These are phyloP conservation scores for Drosophila melanosoma DNA, from an alignment of 2,888 invertebrate genomes.

Conservation along the genomic window DNA sequence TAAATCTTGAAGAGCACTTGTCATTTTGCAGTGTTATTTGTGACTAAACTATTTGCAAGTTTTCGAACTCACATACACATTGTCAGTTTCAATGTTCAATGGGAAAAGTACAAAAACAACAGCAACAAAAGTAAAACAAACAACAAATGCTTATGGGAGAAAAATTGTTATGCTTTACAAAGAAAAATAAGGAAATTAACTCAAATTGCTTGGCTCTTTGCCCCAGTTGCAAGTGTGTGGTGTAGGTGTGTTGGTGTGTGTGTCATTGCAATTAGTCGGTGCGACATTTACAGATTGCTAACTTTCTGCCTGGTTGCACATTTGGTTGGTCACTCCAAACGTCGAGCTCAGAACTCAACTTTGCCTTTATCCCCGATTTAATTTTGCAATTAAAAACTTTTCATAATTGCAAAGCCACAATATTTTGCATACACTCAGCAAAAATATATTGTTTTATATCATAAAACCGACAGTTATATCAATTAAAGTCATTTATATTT, in stretches of 20 bases:
- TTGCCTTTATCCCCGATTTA: slow-evolving; percentile 57
- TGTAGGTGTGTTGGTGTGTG: neutral
- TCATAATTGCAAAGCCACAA: slow-evolving; percentile 65
- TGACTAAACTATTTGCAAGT: slow-evolving; percentile 62
- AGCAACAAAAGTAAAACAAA: slow-evolving; percentile 47
- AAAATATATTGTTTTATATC: neutral
- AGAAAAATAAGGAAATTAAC: slow-evolving; percentile 25
- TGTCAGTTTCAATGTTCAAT: slow-evolving; percentile 68
- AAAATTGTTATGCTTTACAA: slow-evolving; percentile 50
- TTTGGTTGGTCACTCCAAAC: slow-evolving; percentile 22
- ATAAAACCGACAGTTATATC: too few species aligned
- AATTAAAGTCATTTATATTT: too few species aligned
- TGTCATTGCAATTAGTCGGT: slow-evolving; percentile 63
- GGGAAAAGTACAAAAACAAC: slow-evolving; percentile 33
- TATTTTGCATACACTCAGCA: slow-evolving; percentile 18
- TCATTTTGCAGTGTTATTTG: slow-evolving; percentile 45
- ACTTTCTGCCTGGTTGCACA: slow-evolving; percentile 57
- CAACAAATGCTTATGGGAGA: slow-evolving; percentile 53
- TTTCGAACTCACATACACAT: slow-evolving; percentile 71
- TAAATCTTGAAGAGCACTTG: slow-evolving; percentile 1
- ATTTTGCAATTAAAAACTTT: slow-evolving; percentile 80
- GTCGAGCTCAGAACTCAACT: slow-evolving; percentile 23
- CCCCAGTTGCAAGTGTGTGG: neutral
- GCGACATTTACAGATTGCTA: slow-evolving; percentile 72
- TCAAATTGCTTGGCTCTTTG: slow-evolving; percentile 37